Conservation (phyloP, 2,888 invertebrate genomes). For the Erebia epiphron region DNA sequence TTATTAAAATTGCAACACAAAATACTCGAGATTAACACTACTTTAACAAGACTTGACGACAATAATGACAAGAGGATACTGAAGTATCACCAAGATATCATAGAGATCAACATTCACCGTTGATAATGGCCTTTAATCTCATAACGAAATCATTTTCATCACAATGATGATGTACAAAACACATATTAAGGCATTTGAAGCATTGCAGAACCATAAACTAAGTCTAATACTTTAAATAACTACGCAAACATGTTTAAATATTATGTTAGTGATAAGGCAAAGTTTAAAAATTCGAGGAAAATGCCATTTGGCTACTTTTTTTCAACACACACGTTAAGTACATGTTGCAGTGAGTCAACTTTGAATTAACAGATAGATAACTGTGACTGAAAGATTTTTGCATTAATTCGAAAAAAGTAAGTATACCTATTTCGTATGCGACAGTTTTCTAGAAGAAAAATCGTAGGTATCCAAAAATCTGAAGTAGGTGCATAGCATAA, state of each 20-base stretch:
- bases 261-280: too few relatives aligned
- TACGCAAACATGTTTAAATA: neutral
- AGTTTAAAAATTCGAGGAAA: too few relatives aligned
- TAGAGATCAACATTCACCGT: neutral
- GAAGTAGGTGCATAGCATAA: too few relatives aligned
- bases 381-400: too few relatives aligned
- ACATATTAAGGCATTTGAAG: neutral
- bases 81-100: neutral
- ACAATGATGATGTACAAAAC: neutral
- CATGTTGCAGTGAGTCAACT: too few relatives aligned
- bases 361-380: too few relatives aligned
- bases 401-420: too few relatives aligned
- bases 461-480: too few relatives aligned
- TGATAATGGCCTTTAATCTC: neutral
- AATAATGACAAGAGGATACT: conserved; percentile 5
- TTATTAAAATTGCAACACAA: neutral
- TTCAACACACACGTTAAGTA: too few relatives aligned
- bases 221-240: neutral
- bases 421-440: too few relatives aligned
- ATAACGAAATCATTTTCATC: neutral
- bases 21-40: neutral
- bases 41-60: neutral
- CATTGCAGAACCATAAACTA: conserved; percentile 1
- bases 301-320: too few relatives aligned
- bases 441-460: too few relatives aligned